phyloP scores from a whole-genome alignment of 2,113 vertebrate genomes.

The Oceanodroma tethys region DNA sequence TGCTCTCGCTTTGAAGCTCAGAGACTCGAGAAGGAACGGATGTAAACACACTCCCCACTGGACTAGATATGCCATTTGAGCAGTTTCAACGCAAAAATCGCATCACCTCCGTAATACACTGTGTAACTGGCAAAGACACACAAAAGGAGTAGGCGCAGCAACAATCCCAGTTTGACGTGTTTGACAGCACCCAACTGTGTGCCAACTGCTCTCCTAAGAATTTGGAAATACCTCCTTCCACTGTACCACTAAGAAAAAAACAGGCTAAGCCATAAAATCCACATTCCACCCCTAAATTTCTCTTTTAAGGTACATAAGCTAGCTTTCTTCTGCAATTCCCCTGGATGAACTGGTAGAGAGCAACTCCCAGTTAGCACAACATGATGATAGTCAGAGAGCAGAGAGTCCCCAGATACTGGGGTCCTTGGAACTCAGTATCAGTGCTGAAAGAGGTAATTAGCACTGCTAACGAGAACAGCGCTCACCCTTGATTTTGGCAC shows the following conservation, averaged over 20 bases:
- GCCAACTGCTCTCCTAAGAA: background rate
- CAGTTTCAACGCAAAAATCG: background rate
- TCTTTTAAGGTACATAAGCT: background rate
- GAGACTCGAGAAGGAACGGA: background rate
- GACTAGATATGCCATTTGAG: background rate
- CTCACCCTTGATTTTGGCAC: background rate
- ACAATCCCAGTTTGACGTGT: background rate
- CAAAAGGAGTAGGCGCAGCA: background rate
- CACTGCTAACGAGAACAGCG: background rate
- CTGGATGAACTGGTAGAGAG: background rate
- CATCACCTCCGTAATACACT: background rate
- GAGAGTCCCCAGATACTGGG: background rate
- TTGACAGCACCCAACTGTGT: background rate
- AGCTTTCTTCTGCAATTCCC: background rate
- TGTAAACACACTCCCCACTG: background rate
- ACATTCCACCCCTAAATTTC: background rate
- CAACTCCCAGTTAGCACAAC: background rate
- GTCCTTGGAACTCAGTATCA: background rate
- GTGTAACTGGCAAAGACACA: background rate
- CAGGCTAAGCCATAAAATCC: background rate
- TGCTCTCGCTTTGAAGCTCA: background rate
- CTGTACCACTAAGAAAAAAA: background rate
- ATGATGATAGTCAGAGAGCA: background rate
- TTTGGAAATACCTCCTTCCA: background rate
- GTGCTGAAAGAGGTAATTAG: background rate